Evolutionary conservation across 2,888 invertebrate species (phyloP), one percentile per base, ranked within the genome.

Genomic region (Pandemis heparana): DNA sequence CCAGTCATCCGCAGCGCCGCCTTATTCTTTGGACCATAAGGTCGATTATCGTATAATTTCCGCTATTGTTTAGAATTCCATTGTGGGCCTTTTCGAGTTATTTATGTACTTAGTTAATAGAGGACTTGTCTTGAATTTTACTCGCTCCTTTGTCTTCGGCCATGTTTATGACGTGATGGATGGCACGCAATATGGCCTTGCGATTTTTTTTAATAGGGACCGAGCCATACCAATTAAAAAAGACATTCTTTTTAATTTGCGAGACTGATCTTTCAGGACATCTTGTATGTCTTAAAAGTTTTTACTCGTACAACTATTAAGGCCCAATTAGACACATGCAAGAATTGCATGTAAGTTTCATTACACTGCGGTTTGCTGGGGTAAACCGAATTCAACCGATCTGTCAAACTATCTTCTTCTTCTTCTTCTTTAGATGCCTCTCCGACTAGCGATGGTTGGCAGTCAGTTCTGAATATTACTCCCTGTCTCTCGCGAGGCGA

Each of bases 91-190:
- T 51, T 65, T 65, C 41, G 23, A 62, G 74, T 74, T 74, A 74
- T 74, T 74, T 74, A 74, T 74, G 74, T 74, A 74, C 65, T 74
- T 53, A 65, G 69, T 74, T 74, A 74, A 72, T 63, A 68, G 68
- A 43, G 64, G 73, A 70, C 56, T 74, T 70, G 74, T 74, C 69
- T 74, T 74, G 64, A 65, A 65, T 74, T 69, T 73, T 73, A 73
- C 73, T 73, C 46, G 53, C 53, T 12, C 60, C 65, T 69, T 70
- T 74, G 74, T 74, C 74, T 70, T 41, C 51, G 12, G 14, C 12
- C 56, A 48, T 74, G 74, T 51, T 74, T 74, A 70, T 70, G 74
- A 74, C 70, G 38, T 74, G 74, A 70, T 53, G 51, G 61, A 74
- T 73, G 61, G 18, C 38, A 1, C 59, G 67, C 41, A 51, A 53